Conservation (phyloP, 2,888 invertebrate species). For the Rhorus exstirpatorius region DNA sequence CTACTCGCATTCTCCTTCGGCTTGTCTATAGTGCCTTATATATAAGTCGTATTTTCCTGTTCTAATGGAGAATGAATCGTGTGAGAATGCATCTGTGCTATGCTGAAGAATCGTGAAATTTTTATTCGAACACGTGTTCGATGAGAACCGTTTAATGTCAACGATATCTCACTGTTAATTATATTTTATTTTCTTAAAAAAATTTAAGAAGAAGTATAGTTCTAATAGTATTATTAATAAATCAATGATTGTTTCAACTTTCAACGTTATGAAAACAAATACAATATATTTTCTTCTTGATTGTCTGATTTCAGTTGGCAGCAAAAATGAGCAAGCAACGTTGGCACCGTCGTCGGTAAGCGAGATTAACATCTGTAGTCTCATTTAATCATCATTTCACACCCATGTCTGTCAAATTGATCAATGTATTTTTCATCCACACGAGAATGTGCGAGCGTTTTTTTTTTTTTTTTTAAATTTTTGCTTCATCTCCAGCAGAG, state of each 20-base stretch:
- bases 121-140: slow-evolving; percentile 16
- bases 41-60: slow-evolving; percentile 23
- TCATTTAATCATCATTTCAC: neutral
- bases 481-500: slow-evolving; percentile 32
- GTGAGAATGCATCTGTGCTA: slow-evolving; percentile 28
- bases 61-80: slow-evolving; percentile 40
- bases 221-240: neutral
- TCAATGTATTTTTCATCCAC: neutral
- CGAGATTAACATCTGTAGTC: slow-evolving; percentile 7
- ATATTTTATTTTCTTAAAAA: neutral
- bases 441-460: slow-evolving; percentile 32
- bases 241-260: neutral
- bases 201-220: neutral
- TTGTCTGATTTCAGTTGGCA: slow-evolving; percentile 73
- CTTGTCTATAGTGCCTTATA: slow-evolving; percentile 40
- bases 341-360: slow-evolving; percentile 67
- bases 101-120: slow-evolving; percentile 9
- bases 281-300: neutral
- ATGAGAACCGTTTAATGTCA: neutral
- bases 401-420: slow-evolving; percentile 11
- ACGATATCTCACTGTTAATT: neutral
- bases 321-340: slow-evolving; percentile 54
- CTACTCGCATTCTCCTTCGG: slow-evolving; percentile 42
- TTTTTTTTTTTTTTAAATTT: no score
- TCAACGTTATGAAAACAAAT: neutral